phyloP scores from a whole-genome alignment of 2,888 invertebrate genomes.

The Anarsia innoxiella region DNA sequence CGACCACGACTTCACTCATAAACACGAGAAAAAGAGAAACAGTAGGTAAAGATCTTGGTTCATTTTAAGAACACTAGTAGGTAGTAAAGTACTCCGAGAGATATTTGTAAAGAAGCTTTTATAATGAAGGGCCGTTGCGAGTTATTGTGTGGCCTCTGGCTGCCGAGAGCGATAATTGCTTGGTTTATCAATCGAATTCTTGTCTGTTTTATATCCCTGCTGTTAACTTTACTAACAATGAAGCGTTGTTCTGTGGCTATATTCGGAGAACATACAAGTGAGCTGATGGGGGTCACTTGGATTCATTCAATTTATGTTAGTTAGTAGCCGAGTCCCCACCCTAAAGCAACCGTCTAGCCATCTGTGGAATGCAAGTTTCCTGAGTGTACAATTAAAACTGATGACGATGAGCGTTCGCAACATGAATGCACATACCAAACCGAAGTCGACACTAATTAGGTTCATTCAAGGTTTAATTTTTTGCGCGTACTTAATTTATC shows the following conservation, averaged over 20 bases:
- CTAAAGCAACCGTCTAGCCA: slow-evolving; percentile 41
- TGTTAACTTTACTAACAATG: slow-evolving; percentile 18
- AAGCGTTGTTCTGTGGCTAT: slow-evolving; percentile 11
- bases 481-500: neutral
- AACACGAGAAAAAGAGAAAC: slow-evolving; percentile 23
- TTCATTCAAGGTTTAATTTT: slow-evolving; percentile 1
- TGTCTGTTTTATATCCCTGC: slow-evolving; percentile 40
- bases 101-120: slow-evolving; percentile 28
- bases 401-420: slow-evolving; percentile 31
- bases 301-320: slow-evolving; percentile 29
- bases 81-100: too few relatives aligned
- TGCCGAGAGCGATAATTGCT: slow-evolving; percentile 46
- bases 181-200: slow-evolving; percentile 39
- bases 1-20: too few relatives aligned
- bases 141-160: slow-evolving; percentile 31
- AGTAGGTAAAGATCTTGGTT: too few relatives aligned
- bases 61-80: too few relatives aligned
- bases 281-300: slow-evolving; percentile 21
- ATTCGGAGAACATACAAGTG: slow-evolving; percentile 10
- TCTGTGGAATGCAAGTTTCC: slow-evolving; percentile 62
- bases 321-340: slow-evolving; percentile 31
- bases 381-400: slow-evolving; percentile 58
- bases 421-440: slow-evolving; percentile 6
- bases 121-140: slow-evolving; percentile 31
- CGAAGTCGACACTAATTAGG: slow-evolving; percentile 7